Base-by-base conservation (phyloP, 2,888 invertebrate genomes). In the Tetramorium bicarinatum region DNA sequence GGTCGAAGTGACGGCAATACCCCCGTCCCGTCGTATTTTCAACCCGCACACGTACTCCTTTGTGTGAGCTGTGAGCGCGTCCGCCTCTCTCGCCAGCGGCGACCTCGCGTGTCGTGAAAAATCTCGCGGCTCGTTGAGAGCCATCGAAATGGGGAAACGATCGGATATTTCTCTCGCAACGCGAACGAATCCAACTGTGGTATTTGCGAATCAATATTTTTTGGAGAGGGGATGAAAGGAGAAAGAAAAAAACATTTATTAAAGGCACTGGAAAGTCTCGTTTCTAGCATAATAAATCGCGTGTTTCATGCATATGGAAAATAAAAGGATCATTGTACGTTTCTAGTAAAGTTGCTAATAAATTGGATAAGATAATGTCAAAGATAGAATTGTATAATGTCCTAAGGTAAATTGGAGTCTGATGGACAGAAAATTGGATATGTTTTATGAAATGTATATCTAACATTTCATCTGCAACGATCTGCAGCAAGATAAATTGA, bases 31-130 rank as follows among this genome's bases (percentile, higher is more conserved):
- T 71, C 61, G 29, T 83, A 56, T 82, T 81, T 84, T 56, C 82
- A 80, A 89, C 84, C 91, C 34, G 82, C 76, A 76, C 89, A 90
- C 89, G 89, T 90, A 89, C 74, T 77, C 83, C 85, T 83, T 85
- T 85, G 83, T 84, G 83, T 66, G 76, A 75, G 9, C 59, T 84
- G 83, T 66, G 76, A 75, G 13, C 59, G 47, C 44, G 7, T 25
- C 38, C n/a, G 3, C 21, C 18, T 67, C 41, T 71, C 69, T 59
- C 67, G 11, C 61, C 47, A 18, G 41, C 18, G 4, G 6, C 59
- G 47, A 59, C 44, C 47, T 74, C 25, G 56, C 61, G 21, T 74
- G n/a, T 18, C 71, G 29, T 75, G 76, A 47, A 80, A 66, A 75
- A 80, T 80, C 75, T 74, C 79, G 47, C 47, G 75, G 47, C 47